These are phyloP conservation scores for Dipodomys spectabilis DNA, from an alignment of 2,113 vertebrate genomes.

Conservation along the genomic window DNA sequence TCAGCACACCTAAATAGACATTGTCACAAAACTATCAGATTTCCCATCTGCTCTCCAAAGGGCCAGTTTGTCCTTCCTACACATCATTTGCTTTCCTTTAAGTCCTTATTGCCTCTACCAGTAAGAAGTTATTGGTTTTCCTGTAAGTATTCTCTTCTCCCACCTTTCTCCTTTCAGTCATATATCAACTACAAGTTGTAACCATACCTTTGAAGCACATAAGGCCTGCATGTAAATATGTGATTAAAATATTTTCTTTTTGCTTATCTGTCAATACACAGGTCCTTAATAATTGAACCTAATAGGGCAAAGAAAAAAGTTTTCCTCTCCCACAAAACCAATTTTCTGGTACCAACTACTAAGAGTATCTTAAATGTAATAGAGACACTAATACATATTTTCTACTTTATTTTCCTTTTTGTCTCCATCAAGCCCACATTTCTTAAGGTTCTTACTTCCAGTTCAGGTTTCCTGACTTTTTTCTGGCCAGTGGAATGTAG, in stretches of 20 bases:
- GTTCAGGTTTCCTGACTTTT: neutral
- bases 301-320: neutral
- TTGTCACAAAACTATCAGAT: conserved; percentile 22
- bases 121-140: neutral
- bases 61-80: conserved; percentile 28
- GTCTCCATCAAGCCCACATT: conserved; percentile 1
- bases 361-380: neutral
- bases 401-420: conserved; percentile 24
- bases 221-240: neutral
- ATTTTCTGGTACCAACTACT: conserved; percentile 28
- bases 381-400: neutral
- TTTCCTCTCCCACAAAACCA: conserved; percentile 5
- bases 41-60: neutral
- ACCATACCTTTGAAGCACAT: neutral
- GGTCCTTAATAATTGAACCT: neutral
- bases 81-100: conserved; percentile 32
- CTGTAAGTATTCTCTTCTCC: neutral
- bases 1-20: conserved; percentile 5
- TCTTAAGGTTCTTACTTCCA: neutral
- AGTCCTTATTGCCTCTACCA: neutral
- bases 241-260: conserved; percentile 30
- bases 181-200: conserved; percentile 38
- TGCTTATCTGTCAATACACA: conserved; percentile 24
- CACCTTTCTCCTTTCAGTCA: neutral
- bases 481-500: conserved; percentile 10